These are phyloP conservation scores for Henricia sp. DNA, from an alignment of 53 echinoderm and acorn worm species.

Conservation along the genomic window DNA sequence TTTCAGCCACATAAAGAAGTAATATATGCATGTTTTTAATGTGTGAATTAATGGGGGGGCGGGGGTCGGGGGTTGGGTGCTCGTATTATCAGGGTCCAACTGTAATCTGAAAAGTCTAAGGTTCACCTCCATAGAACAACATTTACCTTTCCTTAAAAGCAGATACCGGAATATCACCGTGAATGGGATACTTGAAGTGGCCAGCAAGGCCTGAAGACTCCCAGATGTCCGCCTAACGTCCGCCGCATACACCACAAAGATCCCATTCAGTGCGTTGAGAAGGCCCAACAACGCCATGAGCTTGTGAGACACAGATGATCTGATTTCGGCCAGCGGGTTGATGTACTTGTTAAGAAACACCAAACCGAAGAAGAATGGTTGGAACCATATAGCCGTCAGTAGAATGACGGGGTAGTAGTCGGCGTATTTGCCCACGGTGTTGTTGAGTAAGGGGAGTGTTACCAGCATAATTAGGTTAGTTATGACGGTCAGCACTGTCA, in stretches of 20 bases:
- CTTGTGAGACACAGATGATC: conserved; percentile 54
- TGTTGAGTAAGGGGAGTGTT: conserved; percentile 79
- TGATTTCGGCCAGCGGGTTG: conserved; percentile 43
- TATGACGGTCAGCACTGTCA: conserved; percentile 76
- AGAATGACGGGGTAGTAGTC: conserved; percentile 87
- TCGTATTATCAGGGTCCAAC: too few relatives aligned
- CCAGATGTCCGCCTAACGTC: conserved; percentile 73
- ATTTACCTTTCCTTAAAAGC: conserved; percentile 85
- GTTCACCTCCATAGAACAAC: too few relatives aligned
- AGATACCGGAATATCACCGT: conserved; percentile 86
- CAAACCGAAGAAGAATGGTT: conserved; percentile 78
- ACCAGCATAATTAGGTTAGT: conserved; percentile 78
- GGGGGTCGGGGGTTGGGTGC: too few relatives aligned
- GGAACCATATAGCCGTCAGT: conserved; percentile 81
- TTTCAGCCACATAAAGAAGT: too few relatives aligned
- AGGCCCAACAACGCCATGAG: conserved; percentile 71
- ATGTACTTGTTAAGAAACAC: conserved; percentile 70
- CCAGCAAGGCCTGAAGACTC: conserved; percentile 81
- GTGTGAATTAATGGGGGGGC: too few relatives aligned
- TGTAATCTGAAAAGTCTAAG: too few relatives aligned
- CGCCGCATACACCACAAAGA: conserved; percentile 90
- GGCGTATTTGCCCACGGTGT: conserved; percentile 64
- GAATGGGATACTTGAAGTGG: conserved; percentile 84
- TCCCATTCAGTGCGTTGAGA: conserved; percentile 81
- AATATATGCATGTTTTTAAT: too few relatives aligned